These are phyloP conservation scores for Phylloscopus trochilus DNA, from an alignment of 2,113 vertebrate species.

Conservation along the genomic window DNA sequence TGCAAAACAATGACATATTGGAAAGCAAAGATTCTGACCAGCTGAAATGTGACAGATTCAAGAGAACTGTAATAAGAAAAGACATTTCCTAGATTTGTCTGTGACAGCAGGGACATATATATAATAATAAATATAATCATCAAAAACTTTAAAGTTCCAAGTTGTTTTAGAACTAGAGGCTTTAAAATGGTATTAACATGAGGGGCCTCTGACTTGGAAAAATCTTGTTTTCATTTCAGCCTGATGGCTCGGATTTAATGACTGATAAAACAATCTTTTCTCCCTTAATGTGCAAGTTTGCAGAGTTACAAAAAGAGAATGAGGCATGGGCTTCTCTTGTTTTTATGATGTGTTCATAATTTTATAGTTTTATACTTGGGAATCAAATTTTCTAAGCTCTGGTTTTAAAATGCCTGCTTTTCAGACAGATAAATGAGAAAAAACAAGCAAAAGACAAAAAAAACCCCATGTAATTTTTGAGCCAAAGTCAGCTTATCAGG, in stretches of 20 bases:
- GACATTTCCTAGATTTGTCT: background rate
- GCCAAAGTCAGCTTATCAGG: fast-evolving
- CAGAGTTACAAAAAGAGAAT: background rate
- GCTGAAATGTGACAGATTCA: background rate
- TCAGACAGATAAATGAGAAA: background rate
- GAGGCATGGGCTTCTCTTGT: fast-evolving
- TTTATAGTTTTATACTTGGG: background rate
- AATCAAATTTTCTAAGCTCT: background rate
- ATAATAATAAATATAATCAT: background rate
- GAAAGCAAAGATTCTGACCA: background rate
- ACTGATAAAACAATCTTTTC: background rate
- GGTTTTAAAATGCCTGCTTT: background rate
- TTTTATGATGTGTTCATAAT: background rate
- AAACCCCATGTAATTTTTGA: fast-evolving
- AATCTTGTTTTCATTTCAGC: background rate
- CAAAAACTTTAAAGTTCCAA: background rate
- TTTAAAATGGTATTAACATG: fast-evolving
- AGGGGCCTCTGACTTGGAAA: background rate
- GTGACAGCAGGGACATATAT: background rate
- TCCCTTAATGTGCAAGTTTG: background rate
- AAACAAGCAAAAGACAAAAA: background rate
- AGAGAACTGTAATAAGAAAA: background rate
- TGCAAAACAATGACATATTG: background rate
- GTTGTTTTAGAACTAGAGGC: background rate
- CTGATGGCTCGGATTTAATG: background rate